Evolutionary conservation across 2,888 invertebrate species (phyloP).

Genomic region (Erpobdella octoculata): DNA sequence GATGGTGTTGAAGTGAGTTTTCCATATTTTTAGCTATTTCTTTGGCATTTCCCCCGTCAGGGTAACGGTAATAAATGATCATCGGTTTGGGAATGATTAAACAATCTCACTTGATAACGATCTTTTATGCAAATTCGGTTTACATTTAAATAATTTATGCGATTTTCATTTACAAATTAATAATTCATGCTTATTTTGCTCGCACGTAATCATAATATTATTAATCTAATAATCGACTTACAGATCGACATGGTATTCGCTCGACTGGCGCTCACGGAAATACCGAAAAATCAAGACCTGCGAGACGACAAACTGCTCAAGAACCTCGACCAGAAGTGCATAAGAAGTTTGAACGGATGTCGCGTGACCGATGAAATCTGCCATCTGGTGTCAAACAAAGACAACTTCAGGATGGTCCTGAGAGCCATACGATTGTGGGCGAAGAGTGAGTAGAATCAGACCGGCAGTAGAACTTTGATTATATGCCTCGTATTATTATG

Average conservation of each 20-base stretch:
- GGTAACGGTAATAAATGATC: too few relatives aligned
- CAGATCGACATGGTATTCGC: conserved; percentile 86
- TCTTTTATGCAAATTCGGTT: too few relatives aligned
- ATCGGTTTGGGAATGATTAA: background rate
- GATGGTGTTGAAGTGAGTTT: conserved; percentile 78
- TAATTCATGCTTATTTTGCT: background rate
- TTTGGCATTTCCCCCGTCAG: too few relatives aligned
- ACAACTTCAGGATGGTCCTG: conserved; percentile 83
- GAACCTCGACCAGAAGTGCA: conserved; percentile 89
- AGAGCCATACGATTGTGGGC: conserved; percentile 96
- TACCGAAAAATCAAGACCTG: conserved; percentile 80
- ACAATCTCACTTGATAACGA: background rate
- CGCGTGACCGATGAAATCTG: conserved; percentile 97
- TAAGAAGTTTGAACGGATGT: conserved; percentile 87
- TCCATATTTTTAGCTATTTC: background rate
- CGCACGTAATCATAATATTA: background rate
- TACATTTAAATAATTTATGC: too few relatives aligned
- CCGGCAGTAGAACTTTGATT: background rate
- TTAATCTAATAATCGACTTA: background rate
- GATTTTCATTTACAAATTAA: background rate
- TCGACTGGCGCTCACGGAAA: conserved; percentile 82
- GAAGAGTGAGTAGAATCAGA: conserved; percentile 69
- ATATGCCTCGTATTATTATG: too few relatives aligned
- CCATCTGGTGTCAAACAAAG: conserved; percentile 84
- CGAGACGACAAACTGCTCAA: conserved; percentile 73